Percentiles rank a stretch among this genome's conserved stretches.
Conservation (phyloP, 2,797 vertebrate genomes). For the Clarias platycephalus region DNA sequence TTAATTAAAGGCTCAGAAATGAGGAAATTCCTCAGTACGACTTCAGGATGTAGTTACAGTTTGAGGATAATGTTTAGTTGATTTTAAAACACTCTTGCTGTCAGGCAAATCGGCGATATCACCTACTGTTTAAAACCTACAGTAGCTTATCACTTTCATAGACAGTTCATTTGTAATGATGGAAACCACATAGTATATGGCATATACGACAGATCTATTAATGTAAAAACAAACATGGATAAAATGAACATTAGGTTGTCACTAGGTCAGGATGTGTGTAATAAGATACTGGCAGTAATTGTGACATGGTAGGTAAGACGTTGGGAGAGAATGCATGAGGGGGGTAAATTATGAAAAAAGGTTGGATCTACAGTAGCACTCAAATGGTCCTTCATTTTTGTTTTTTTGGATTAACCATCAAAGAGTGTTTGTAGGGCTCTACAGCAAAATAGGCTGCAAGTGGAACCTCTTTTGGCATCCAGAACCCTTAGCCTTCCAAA, state of each 20-base stretch:
- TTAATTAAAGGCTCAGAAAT: slow-evolving; percentile 45
- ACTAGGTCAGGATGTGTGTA: background rate
- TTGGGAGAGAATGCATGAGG: background rate
- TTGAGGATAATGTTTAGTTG: slow-evolving; percentile 22
- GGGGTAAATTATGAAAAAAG: background rate
- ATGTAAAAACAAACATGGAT: background rate
- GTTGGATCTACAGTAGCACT: background rate
- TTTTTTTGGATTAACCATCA: background rate
- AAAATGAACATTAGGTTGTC: background rate
- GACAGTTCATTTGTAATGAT: background rate
- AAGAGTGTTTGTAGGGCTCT: background rate
- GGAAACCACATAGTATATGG: background rate
- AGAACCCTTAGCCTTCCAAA: background rate
- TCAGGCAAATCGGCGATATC: background rate
- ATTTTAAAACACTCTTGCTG: slow-evolving; percentile 11
- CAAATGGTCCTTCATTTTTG: background rate
- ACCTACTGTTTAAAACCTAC: slow-evolving; percentile 5
- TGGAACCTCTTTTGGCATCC: background rate
- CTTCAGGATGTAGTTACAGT: slow-evolving; percentile 12
- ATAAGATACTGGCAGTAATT: background rate
- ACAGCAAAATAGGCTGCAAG: background rate
- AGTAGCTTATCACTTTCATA: slow-evolving; percentile 11
- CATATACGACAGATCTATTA: background rate
- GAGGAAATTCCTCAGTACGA: slow-evolving; percentile 35
- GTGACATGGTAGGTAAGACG: background rate